phyloP scores from a whole-genome alignment of 2,113 vertebrate genomes.

The Phainopepla nitens region DNA sequence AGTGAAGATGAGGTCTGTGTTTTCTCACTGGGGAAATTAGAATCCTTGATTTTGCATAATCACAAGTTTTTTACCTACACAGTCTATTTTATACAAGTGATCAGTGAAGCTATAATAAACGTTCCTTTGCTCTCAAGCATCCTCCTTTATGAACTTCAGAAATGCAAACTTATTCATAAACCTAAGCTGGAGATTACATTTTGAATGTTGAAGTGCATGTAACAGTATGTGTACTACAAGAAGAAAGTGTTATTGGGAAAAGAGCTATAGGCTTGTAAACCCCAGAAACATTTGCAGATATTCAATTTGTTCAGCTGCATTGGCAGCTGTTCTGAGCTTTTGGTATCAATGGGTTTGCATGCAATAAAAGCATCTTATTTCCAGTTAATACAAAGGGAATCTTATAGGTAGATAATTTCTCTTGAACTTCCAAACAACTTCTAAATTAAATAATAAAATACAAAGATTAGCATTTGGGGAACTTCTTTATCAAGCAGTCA shows the following conservation, averaged over 20 bases:
- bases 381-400: neutral
- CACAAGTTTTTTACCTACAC: neutral
- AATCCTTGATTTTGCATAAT: neutral
- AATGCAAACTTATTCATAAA: constrained; percentile 13
- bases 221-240: neutral
- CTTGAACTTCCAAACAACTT: neutral
- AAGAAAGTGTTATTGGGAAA: neutral
- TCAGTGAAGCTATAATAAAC: neutral
- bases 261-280: neutral
- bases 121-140: neutral
- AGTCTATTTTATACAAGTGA: neutral
- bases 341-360: neutral
- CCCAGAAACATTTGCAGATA: neutral
- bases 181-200: neutral
- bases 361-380: neutral
- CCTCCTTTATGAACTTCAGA: neutral
- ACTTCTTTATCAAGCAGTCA: neutral
- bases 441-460: constrained; percentile 34
- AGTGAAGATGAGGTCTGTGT: neutral
- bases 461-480: neutral
- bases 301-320: constrained; percentile 36
- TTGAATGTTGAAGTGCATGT: neutral
- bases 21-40: neutral
- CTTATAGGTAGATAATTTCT: neutral
- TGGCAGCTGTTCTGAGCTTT: constrained; percentile 19